phyloP scores from a whole-genome alignment of 2,888 invertebrate genomes.

The Alviniconcha strummeri region DNA sequence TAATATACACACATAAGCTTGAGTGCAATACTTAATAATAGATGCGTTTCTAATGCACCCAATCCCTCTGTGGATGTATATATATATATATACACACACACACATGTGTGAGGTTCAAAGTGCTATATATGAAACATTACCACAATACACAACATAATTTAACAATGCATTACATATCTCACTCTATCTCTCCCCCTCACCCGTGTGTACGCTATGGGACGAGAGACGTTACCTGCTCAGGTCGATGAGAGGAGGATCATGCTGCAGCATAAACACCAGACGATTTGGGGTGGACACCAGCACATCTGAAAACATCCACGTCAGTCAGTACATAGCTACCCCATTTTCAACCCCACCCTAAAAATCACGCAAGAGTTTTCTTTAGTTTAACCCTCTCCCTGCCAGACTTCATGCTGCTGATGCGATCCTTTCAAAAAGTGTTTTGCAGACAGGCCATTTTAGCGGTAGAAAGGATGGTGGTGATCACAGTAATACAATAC shows the following conservation, averaged over 20 bases:
- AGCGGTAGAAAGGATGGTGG: too few species aligned
- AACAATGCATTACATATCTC: too few species aligned
- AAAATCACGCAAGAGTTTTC: neutral
- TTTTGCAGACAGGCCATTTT: too few species aligned
- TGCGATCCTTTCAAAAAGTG: too few species aligned
- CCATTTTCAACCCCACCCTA: neutral
- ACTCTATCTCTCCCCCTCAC: too few species aligned
- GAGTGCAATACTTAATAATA: too few species aligned
- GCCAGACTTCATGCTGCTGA: too few species aligned
- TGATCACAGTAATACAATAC: neutral
- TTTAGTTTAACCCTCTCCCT: neutral
- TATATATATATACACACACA: neutral
- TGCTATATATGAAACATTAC: neutral
- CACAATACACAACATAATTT: neutral
- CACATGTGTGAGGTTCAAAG: too few species aligned
- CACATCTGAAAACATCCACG: slow-evolving; percentile 80
- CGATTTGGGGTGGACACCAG: slow-evolving; percentile 96
- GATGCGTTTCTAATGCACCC: too few species aligned
- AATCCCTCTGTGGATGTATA: neutral
- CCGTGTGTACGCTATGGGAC: too few species aligned
- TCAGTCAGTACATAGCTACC: too few species aligned
- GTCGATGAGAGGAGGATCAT: slow-evolving; percentile 84
- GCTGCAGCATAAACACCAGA: slow-evolving; percentile 86
- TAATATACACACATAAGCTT: too few species aligned
- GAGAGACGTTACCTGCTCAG: slow-evolving; percentile 74